Percentiles rank a stretch among this genome's conserved stretches.
phyloP scores from a whole-genome alignment of 2,113 vertebrate species.

The Callionymus lyra region DNA sequence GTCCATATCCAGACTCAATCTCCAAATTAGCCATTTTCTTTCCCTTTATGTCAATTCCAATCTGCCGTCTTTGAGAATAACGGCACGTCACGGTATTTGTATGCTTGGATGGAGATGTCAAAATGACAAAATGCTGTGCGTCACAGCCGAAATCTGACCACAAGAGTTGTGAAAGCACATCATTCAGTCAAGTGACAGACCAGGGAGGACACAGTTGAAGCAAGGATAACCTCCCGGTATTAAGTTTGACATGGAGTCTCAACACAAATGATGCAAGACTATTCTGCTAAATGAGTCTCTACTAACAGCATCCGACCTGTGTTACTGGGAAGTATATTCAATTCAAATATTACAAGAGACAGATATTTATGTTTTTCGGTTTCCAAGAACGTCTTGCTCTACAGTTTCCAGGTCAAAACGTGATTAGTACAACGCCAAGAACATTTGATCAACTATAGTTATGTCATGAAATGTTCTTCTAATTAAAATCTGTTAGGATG shows the following conservation, averaged over 20 bases:
- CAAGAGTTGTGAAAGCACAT: conserved; percentile 35
- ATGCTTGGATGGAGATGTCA: conserved; percentile 38
- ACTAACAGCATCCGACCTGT: no score
- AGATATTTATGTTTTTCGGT: no score
- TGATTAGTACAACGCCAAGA: no score
- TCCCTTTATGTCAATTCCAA: conserved; percentile 4
- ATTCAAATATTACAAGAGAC: no score
- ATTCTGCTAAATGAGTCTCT: conserved; percentile 13
- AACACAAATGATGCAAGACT: conserved; percentile 18
- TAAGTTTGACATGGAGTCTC: conserved; percentile 12
- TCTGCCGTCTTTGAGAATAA: conserved; percentile 13
- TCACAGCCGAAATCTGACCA: conserved; percentile 30
- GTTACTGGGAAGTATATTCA: no score
- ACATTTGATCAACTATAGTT: no score
- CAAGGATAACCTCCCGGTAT: conserved; percentile 19
- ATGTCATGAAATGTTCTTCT: no score
- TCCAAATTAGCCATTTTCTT: neutral
- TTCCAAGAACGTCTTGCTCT: no score
- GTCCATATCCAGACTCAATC: no score
- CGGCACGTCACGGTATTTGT: conserved; percentile 18
- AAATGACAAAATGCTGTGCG: conserved; percentile 33
- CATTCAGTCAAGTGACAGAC: conserved; percentile 23
- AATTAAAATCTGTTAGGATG: no score
- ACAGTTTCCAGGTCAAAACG: no score
- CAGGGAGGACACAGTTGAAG: conserved; percentile 6